phyloP scores from a whole-genome alignment of 2,888 invertebrate species.

The Eupithecia tripunctaria region DNA sequence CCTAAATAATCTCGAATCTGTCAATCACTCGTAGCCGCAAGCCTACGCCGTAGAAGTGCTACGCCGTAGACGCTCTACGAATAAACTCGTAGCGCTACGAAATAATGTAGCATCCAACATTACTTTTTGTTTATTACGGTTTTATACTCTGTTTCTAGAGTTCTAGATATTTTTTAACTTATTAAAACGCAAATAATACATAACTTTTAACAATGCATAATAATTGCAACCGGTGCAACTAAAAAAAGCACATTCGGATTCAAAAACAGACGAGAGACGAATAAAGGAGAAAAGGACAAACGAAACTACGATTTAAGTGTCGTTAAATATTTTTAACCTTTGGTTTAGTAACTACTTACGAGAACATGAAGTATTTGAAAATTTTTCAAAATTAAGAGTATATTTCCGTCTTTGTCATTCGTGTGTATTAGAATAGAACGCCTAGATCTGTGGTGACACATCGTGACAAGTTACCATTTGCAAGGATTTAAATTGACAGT shows the following conservation, averaged over 20 bases:
- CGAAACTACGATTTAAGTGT: neutral
- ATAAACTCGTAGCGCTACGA: constrained; percentile 4
- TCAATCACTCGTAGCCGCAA: constrained; percentile 9
- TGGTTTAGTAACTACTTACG: no score
- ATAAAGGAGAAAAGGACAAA: neutral
- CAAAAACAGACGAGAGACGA: neutral
- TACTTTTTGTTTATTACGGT: no score
- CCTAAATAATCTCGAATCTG: neutral
- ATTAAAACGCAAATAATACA: neutral
- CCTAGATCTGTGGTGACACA: neutral
- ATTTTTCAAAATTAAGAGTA: neutral
- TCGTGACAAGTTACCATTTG: constrained; percentile 17
- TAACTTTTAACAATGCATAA: neutral
- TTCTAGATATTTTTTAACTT: neutral
- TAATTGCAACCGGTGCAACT: neutral
- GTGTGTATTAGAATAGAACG: neutral
- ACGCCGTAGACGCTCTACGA: constrained; percentile 22
- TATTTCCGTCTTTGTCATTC: neutral
- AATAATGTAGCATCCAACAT: neutral
- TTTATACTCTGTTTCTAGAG: neutral
- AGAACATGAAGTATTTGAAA: no score
- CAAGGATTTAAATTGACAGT: constrained; percentile 31
- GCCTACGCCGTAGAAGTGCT: constrained; percentile 25
- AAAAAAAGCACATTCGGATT: neutral
- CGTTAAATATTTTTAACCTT: neutral